Evolutionary conservation across 2,888 invertebrate genomes (phyloP), one percentile per base, ranked within the genome.

Genomic region (Alviniconcha strummeri): DNA sequence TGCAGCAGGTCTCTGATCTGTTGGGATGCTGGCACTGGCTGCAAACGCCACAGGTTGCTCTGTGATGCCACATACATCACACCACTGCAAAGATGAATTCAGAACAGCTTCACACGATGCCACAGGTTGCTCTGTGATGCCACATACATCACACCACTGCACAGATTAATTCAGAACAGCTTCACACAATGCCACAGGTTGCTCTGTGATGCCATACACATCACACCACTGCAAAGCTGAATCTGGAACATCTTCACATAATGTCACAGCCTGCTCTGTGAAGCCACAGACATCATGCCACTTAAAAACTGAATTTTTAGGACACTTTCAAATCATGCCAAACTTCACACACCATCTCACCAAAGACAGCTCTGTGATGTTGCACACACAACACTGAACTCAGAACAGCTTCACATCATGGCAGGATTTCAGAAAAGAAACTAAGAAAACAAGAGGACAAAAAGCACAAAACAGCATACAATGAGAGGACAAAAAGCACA

Each of bases 131-230:
- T 96, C 75, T 96, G 95, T 0, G 98, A 98, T 0, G 98, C 97
- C 0, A 97, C 96, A 94, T 97, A 98, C 84, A 98, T 95, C 87
- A 96, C 95, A 0, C 98, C 98, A 90, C 92, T 92, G 86, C 55
- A 87, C 57, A 77, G 36, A 36, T 36, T 36, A 36, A 36, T 36
- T 36, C 19, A 54, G 15, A 19, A 13, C 75, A 72, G 64, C 69
- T 13, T 19, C 11, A 67, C 19, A 54, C n/a, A 56, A 75, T 91
- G 86, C 93, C 93, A 93, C 15, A 99, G 96, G 92, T 97, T 97
- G 76, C 97, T 96, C 74, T 96, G 95, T 0, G 98, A 98, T 0
- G 98, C 97, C 0, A 97, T 96, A 94, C 97, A 98, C 85, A 98
- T 95, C 87, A 96, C 95, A 0, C 98, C 98, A 90, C 92, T 92